A percentile compares a stretch with the other conserved stretches of the same genome.
phyloP scores from a whole-genome alignment of 2,797 vertebrate genomes.

The Hoplostethus mediterraneus region DNA sequence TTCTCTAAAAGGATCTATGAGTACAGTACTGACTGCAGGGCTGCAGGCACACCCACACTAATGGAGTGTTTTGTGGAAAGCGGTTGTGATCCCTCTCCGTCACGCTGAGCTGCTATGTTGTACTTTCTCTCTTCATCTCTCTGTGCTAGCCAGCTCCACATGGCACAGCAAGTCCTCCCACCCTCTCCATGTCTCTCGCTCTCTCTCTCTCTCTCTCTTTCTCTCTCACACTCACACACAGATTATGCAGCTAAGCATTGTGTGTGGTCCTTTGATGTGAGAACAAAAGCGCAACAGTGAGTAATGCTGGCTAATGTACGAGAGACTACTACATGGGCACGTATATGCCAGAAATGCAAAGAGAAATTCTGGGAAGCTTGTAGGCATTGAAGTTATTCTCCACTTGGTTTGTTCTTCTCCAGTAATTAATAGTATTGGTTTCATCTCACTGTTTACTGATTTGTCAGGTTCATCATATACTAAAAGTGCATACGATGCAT shows the following conservation, averaged over 20 bases:
- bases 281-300: constrained; percentile 72
- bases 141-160: constrained; percentile 68
- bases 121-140: constrained; percentile 59
- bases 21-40: constrained; percentile 59
- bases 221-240: constrained; percentile 31
- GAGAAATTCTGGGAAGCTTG: constrained; percentile 35
- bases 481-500: background rate
- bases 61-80: constrained; percentile 72
- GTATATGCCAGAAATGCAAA: constrained; percentile 57
- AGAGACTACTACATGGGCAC: constrained; percentile 55
- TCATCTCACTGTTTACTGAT: constrained; percentile 5
- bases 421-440: background rate
- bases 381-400: background rate
- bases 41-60: constrained; percentile 69
- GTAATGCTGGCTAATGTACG: constrained; percentile 62
- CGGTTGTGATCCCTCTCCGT: constrained; percentile 63
- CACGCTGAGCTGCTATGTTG: constrained; percentile 65
- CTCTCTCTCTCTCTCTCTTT: constrained; percentile 28
- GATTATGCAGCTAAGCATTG: constrained; percentile 70
- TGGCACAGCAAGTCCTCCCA: constrained; percentile 74
- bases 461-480: background rate
- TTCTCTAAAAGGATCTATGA: constrained; percentile 40
- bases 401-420: background rate
- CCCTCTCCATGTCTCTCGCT: constrained; percentile 70
- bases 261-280: constrained; percentile 75